Evolutionary conservation across 2,888 invertebrate species (phyloP).

Genomic region (Lepidochitona cinerea): DNA sequence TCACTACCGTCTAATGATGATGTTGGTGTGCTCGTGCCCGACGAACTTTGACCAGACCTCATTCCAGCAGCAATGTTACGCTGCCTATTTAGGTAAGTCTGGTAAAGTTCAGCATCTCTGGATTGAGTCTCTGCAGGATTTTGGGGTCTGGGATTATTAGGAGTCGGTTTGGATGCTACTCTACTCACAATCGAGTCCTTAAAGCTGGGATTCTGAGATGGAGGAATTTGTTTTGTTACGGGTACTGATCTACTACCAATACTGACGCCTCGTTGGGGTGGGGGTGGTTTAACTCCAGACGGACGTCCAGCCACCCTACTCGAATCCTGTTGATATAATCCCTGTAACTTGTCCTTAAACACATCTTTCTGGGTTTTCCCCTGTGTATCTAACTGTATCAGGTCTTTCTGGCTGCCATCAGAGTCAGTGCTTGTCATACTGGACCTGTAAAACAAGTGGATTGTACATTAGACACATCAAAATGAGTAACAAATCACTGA

Average conservation of each 20-base stretch:
- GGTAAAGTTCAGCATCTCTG: constrained; percentile 49
- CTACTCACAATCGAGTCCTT: too few relatives aligned
- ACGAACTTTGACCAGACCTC: background rate
- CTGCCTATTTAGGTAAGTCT: constrained; percentile 52
- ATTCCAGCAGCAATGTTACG: constrained; percentile 8
- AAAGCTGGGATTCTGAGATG: background rate
- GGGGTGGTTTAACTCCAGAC: background rate
- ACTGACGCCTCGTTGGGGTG: background rate
- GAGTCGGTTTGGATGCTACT: background rate
- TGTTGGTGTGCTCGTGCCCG: constrained; percentile 21
- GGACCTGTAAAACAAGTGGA: constrained; percentile 21
- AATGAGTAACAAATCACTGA: too few relatives aligned
- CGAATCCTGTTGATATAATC: constrained; percentile 21
- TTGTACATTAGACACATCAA: background rate
- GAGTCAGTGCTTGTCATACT: constrained; percentile 41
- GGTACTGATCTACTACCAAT: background rate
- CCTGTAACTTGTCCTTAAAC: constrained; percentile 1
- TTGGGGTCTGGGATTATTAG: constrained; percentile 18
- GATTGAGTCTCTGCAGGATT: constrained; percentile 36
- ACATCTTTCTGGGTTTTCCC: constrained; percentile 5
- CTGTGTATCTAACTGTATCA: background rate
- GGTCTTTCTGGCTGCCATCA: constrained; percentile 15
- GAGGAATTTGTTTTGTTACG: background rate
- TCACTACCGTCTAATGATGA: background rate
- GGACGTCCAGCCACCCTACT: constrained; percentile 22